These are phyloP conservation scores for Pomatorhinus ruficollis DNA, from an alignment of 2,113 vertebrate genomes.

Conservation along the genomic window DNA sequence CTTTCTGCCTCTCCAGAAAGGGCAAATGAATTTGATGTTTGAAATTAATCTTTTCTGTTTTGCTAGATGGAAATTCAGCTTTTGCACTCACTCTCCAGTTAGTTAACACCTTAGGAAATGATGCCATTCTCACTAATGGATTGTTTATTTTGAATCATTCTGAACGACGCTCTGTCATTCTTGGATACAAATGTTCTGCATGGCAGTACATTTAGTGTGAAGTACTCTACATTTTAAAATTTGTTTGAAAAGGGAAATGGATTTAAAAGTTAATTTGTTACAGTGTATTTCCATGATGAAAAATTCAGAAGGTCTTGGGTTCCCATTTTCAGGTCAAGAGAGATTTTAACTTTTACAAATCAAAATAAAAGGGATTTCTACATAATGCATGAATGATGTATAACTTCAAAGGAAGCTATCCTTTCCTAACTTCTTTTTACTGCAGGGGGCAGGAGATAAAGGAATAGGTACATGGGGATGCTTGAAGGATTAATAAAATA, in stretches of 20 bases:
- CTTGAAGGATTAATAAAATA: neutral
- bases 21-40: neutral
- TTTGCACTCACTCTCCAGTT: neutral
- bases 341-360: neutral
- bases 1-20: neutral
- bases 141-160: slow-evolving; percentile 15
- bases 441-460: neutral
- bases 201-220: neutral
- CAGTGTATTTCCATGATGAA: neutral
- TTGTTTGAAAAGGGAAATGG: slow-evolving; percentile 1
- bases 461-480: neutral
- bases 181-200: neutral
- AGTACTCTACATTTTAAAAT: slow-evolving; percentile 13
- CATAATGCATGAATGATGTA: neutral
- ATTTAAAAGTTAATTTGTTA: slow-evolving; percentile 29
- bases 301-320: neutral
- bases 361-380: slow-evolving; percentile 13
- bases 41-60: neutral
- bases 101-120: neutral
- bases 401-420: neutral
- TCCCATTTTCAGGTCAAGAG: neutral
- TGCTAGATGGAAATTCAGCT: neutral
- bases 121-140: neutral
- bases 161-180: neutral
- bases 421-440: neutral